Base-by-base conservation (phyloP, 1,140 invertebrate species). In the Sarcophaga bullata region DNA sequence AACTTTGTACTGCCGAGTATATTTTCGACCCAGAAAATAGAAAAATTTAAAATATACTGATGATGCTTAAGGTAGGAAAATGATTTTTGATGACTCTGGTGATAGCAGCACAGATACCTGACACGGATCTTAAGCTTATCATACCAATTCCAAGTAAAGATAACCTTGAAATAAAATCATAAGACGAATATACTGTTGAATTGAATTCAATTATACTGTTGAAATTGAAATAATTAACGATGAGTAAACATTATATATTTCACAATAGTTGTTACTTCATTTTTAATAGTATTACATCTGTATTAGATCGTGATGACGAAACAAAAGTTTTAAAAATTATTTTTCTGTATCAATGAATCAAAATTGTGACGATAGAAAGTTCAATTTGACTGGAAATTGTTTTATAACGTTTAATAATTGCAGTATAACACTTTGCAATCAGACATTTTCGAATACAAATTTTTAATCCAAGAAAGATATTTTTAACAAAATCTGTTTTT, bases 231-330 rank as follows among this genome's bases (percentile, higher is more conserved):
- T 9, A 73, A 25, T 46, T 73, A 19, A 72, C 8, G 19, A 73
- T 37, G 46, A 73, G 72, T 37, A 73, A 73, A 46, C 72, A 73
- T 9, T 73, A 25, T 73, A 73, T 37, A 37, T 73, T 46, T 73
- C 7, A 73, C 17, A 73, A 37, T 37, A 73, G 19, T 73, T 73
- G 72, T 37, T 37, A 37, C 5, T 73, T 73, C 46, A 19, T 6
- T 6, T 19, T 72, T 72, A 72, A 72, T 19, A 72, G 25, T 72
- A 19, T 5, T 6, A 72, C 68, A 3, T 19, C 68, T 5, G 25
- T 72, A 19, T 72, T 13, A 19, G 4, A 8, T 7, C 3, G 17
- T 19, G 68, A 72, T 25, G 19, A 72, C 9, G 68, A 72, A 8
- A 19, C 19, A 25, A 72, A 19, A 19, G 25, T 72, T 5, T 19